phyloP scores from a whole-genome alignment of 2,113 vertebrate genomes.

The Callipepla californica region DNA sequence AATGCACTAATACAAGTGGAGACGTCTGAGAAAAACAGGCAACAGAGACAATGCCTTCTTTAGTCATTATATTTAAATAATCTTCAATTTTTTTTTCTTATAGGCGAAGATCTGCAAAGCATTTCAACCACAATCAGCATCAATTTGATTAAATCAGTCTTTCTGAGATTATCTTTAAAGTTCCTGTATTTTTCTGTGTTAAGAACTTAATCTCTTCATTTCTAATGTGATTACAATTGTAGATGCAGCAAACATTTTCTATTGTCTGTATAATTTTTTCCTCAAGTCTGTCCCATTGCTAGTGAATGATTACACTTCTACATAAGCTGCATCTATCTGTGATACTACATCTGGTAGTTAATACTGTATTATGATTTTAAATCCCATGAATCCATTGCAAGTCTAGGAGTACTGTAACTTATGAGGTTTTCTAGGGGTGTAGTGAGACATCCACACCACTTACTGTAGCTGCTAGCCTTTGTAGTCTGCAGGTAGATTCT shows the following conservation, averaged over 20 bases:
- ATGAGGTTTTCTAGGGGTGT: not conserved
- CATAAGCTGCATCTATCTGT: not conserved
- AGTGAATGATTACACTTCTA: not conserved
- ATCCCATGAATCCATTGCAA: not conserved
- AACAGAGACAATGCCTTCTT: not conserved
- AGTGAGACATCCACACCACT: not conserved
- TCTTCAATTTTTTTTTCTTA: not conserved
- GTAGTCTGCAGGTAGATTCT: not conserved
- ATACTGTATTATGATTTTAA: not conserved
- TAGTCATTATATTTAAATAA: conserved; percentile 11
- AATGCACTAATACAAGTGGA: conserved; percentile 9
- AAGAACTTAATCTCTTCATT: conserved; percentile 65
- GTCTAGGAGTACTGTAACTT: not conserved
- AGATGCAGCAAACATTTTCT: conserved; percentile 47
- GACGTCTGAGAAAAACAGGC: conserved; percentile 2
- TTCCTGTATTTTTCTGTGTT: conserved; percentile 44
- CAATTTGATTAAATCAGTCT: conserved; percentile 59
- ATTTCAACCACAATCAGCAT: conserved; percentile 10
- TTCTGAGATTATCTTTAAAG: conserved; percentile 50
- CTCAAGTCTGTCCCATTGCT: not conserved
- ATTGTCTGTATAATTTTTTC: conserved; percentile 30
- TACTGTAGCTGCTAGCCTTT: not conserved
- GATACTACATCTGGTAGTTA: not conserved
- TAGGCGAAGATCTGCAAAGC: not conserved
- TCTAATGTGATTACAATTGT: conserved; percentile 42